These are phyloP conservation scores for Theretra japonica DNA, from an alignment of 2,888 invertebrate species.

Conservation along the genomic window DNA sequence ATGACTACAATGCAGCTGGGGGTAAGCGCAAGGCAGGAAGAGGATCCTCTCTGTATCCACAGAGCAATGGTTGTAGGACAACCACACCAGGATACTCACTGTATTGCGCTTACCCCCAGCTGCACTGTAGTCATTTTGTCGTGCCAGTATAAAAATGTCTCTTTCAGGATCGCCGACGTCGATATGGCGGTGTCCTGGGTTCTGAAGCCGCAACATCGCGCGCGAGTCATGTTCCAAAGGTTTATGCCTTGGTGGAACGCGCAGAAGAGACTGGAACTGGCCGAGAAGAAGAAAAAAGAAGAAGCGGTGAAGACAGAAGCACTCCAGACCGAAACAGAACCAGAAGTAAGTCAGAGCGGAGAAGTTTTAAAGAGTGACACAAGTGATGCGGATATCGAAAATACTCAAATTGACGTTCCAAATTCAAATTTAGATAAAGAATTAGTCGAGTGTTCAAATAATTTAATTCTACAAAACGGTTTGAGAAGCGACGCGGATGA, in stretches of 20 bases:
- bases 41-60: too few relatives aligned
- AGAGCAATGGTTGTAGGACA: too few relatives aligned
- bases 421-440: not conserved
- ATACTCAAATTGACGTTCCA: not conserved
- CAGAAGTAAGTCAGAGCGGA: not conserved
- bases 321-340: not conserved
- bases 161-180: constrained; percentile 46
- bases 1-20: too few relatives aligned
- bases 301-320: constrained; percentile 36
- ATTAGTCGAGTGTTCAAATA: not conserved
- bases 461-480: too few relatives aligned
- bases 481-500: not conserved
- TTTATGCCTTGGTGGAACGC: constrained; percentile 82
- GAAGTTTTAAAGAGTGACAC: not conserved
- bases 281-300: constrained; percentile 62
- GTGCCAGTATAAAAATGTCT: not conserved
- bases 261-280: constrained; percentile 66
- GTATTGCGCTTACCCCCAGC: too few relatives aligned
- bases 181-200: constrained; percentile 81
- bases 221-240: constrained; percentile 78
- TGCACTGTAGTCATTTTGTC: not conserved
- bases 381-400: not conserved
- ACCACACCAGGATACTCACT: too few relatives aligned
- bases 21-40: too few relatives aligned
- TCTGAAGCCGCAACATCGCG: constrained; percentile 78